Evolutionary conservation across 1,140 invertebrate species (phyloP).

Genomic region (Drosophila parabipectinata): DNA sequence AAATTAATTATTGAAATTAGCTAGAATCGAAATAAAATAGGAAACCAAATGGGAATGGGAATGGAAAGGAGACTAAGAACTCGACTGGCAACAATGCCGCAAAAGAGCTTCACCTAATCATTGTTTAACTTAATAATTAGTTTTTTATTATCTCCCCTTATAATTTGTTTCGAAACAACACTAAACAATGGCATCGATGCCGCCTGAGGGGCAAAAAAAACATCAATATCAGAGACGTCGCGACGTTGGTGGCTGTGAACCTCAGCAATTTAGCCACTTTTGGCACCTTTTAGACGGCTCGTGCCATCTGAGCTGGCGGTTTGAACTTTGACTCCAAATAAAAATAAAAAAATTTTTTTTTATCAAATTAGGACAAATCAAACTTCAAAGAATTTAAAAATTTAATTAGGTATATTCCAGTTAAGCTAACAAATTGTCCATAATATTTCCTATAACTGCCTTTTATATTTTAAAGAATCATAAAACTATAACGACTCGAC

Average conservation of each 20-base stretch:
- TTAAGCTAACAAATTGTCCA: not conserved
- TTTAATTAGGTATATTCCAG: not conserved
- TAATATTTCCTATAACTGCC: conserved; percentile 2
- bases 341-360: not conserved
- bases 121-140: conserved; percentile 80
- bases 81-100: conserved; percentile 18
- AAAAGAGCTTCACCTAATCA: conserved; percentile 62
- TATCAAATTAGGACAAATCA: too few relatives aligned
- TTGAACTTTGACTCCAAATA: conserved; percentile 50
- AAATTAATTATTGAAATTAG: conserved; percentile 78
- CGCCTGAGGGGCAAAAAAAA: conserved; percentile 47
- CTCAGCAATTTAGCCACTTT: conserved; percentile 59
- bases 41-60: conserved; percentile 25
- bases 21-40: conserved; percentile 42
- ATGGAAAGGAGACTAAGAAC: conserved; percentile 28
- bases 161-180: conserved; percentile 52
- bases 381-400: not conserved
- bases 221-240: conserved; percentile 19
- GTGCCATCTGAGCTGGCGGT: conserved; percentile 51
- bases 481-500: conserved; percentile 4
- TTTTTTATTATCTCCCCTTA: conserved; percentile 58
- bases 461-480: conserved; percentile 1
- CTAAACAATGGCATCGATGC: conserved; percentile 51
- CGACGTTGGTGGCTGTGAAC: conserved; percentile 40
- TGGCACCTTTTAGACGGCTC: conserved; percentile 67